Percentiles rank a stretch among this genome's conserved stretches.
Conservation (phyloP, 2,888 invertebrate genomes). For the Cheilosia grossa region DNA sequence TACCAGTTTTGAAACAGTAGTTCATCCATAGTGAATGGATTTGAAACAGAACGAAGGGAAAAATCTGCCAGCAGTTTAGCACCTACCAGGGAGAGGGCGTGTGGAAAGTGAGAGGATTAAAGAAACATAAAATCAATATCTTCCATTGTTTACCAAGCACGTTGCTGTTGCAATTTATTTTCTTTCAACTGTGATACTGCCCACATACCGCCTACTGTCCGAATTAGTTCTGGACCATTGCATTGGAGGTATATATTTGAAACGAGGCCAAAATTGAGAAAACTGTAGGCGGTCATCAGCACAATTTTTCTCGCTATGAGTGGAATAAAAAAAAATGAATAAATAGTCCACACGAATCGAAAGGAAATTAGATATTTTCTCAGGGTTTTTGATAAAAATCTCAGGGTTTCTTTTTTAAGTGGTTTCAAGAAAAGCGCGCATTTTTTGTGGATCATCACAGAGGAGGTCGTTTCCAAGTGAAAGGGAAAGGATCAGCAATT, state of each 20-base stretch:
- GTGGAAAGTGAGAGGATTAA: slow-evolving; percentile 43
- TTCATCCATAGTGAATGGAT: neutral
- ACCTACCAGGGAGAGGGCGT: slow-evolving; percentile 8
- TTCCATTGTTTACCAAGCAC: slow-evolving; percentile 10
- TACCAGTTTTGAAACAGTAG: neutral
- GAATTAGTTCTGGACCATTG: slow-evolving; percentile 28
- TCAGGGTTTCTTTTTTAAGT: slow-evolving; percentile 9
- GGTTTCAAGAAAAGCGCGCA: neutral
- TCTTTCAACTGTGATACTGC: slow-evolving; percentile 4
- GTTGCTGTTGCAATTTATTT: neutral
- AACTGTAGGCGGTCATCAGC: slow-evolving; percentile 17
- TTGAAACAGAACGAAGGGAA: neutral
- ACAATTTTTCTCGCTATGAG: slow-evolving; percentile 26
- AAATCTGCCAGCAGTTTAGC: neutral
- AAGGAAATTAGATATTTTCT: slow-evolving; percentile 29
- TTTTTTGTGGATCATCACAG: slow-evolving; percentile 4
- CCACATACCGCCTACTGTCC: slow-evolving; percentile 1
- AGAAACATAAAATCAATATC: slow-evolving; percentile 4
- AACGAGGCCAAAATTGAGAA: neutral
- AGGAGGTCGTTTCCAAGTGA: neutral
- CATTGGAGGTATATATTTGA: slow-evolving; percentile 2
- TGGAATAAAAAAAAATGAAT: neutral
- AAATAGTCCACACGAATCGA: slow-evolving; percentile 8
- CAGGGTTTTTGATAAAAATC: slow-evolving; percentile 21
- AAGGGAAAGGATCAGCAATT: slow-evolving; percentile 7